Evolutionary conservation across 2,888 invertebrate species (phyloP), one percentile per base, ranked within the genome.

Genomic region (Myathropa florea): DNA sequence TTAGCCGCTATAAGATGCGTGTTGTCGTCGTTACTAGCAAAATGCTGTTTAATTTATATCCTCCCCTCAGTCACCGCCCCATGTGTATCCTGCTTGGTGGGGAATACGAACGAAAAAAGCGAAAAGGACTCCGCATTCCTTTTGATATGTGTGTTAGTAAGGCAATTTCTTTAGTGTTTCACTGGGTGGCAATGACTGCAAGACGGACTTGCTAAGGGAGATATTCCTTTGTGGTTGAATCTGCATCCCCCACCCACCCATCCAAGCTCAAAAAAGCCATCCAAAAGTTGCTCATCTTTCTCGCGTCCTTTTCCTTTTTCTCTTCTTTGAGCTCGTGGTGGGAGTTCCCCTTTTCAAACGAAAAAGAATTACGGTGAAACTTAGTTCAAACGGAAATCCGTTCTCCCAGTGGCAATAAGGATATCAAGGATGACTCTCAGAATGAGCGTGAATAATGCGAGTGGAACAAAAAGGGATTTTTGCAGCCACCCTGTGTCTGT

Each of bases 321-420:
- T 36, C 23, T 36, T 24, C 3, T 36, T 59, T 24, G 26, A 30
- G 53, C 30, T 21, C 21, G n/a, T 30, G 46, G 39, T 18, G 46
- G 64, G 73, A 68, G 63, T 79, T 63, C 68, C 73, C 57, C 57
- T 65, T 73, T 72, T 73, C 67, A 60, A 68, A 63, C 57, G 18
- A 73, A 39, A 72, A 30, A 76, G 83, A 77, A 83, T 68, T 78
- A 68, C 71, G 78, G 67, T 65, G 12, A 78, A 72, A 83, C 72
- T 72, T 78, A 72, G 65, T 65, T 78, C 30, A 78, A 83, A 78
- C 65, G 83, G 83, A 78, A 73, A 78, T 83, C 78, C 78, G 78
- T 72, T 46, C 61, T 72, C 82, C 61, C 65, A 67, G 55, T 61
- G 67, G 65, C 71, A 72, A 67, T 71, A 83, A 83, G 77, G 72